A percentile compares a stretch with the other conserved stretches of the same genome.
Conservation (phyloP, 2,797 vertebrate genomes). For the Paratrypauchen microcephalus region DNA sequence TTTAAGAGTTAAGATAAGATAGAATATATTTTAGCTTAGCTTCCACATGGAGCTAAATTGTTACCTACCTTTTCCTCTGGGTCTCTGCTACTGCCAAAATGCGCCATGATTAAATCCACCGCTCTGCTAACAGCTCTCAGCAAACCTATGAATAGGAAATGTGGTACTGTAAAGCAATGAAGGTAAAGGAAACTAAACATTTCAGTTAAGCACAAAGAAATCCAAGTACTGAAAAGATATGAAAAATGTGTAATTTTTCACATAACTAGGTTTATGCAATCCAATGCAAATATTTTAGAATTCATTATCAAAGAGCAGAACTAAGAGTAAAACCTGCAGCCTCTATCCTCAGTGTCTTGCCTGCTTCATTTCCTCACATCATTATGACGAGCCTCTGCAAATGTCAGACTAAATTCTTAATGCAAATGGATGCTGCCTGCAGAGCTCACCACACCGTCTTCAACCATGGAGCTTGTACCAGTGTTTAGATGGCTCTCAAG, state of each 20-base stretch:
- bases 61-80: conserved; percentile 88
- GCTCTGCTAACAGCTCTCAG: conserved; percentile 91
- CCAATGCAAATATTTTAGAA: conserved; percentile 13
- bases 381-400: conserved; percentile 45
- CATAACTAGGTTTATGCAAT: conserved; percentile 35
- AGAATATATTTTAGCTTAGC: background rate
- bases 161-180: conserved; percentile 3
- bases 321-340: conserved; percentile 17
- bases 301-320: conserved; percentile 31
- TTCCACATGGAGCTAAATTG: background rate
- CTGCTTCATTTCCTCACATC: conserved; percentile 9
- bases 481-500: conserved; percentile 1
- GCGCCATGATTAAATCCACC: conserved; percentile 91
- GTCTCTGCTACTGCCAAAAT: conserved; percentile 91
- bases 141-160: conserved; percentile 70
- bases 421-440: conserved; percentile 59
- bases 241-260: conserved; percentile 4
- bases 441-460: conserved; percentile 28
- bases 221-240: background rate
- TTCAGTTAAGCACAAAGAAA: background rate
- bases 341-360: conserved; percentile 10
- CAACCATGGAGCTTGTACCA: conserved; percentile 21
- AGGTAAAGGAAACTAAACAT: background rate
- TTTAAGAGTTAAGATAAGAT: no score
- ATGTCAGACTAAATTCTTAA: conserved; percentile 70